These are phyloP conservation scores for Athetis lepigone DNA, from an alignment of 2,888 invertebrate genomes.

Conservation along the genomic window DNA sequence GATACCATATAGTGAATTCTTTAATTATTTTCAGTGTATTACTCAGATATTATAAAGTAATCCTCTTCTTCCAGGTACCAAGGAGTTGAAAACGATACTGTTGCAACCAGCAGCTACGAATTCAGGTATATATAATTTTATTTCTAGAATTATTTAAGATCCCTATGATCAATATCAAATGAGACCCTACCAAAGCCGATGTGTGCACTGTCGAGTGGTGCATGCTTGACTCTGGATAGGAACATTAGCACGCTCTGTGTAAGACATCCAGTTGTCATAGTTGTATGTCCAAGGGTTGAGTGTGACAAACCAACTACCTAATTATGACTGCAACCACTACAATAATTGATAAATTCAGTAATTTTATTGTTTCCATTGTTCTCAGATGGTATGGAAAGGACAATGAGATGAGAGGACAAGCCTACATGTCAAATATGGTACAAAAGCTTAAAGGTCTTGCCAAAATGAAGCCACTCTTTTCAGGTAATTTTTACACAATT, in stretches of 20 bases:
- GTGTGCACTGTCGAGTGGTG: constrained; percentile 76
- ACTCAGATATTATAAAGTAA: neutral
- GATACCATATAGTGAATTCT: constrained; percentile 54
- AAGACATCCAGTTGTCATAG: constrained; percentile 78
- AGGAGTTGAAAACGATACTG: neutral
- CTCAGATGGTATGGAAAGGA: no score
- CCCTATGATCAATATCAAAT: no score
- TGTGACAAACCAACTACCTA: constrained; percentile 76
- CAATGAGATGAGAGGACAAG: no score
- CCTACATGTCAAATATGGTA: no score
- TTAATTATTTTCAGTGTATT: neutral
- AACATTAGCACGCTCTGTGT: constrained; percentile 88
- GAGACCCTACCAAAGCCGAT: constrained; percentile 91
- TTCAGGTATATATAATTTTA: no score
- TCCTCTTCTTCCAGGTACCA: constrained; percentile 24
- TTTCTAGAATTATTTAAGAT: no score
- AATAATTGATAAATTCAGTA: neutral
- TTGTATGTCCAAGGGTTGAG: constrained; percentile 85
- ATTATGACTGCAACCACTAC: neutral
- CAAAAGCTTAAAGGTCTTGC: no score
- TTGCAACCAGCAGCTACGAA: no score
- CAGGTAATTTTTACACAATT: no score
- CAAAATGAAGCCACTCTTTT: no score
- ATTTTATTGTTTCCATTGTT: constrained; percentile 19
- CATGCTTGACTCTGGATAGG: constrained; percentile 88